These are phyloP conservation scores for Blastobasis lacticolella DNA, from an alignment of 2,888 invertebrate genomes.

Conservation along the genomic window DNA sequence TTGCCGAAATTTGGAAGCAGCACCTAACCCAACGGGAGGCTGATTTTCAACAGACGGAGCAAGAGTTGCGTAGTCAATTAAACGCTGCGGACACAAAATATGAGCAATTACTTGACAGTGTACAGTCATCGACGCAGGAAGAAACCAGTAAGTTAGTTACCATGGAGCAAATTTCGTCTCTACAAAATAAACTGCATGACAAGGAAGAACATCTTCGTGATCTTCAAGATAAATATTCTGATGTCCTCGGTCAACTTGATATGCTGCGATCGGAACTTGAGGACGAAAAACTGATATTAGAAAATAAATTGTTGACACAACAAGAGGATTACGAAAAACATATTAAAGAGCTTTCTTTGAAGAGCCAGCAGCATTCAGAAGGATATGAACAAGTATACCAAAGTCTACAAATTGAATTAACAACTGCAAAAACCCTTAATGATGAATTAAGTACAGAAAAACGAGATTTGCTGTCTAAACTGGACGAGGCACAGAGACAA, in stretches of 20 bases:
- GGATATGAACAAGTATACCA: slow-evolving; percentile 31
- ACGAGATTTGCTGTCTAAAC: slow-evolving; percentile 28
- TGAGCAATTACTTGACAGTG: slow-evolving; percentile 57
- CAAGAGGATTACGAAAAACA: slow-evolving; percentile 63
- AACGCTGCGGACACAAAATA: slow-evolving; percentile 62
- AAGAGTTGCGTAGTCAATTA: slow-evolving; percentile 67
- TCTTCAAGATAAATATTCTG: slow-evolving; percentile 57
- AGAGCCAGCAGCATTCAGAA: slow-evolving; percentile 29
- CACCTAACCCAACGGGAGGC: slow-evolving; percentile 78
- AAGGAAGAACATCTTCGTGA: slow-evolving; percentile 56
- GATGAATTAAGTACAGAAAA: slow-evolving; percentile 35
- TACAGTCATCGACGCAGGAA: slow-evolving; percentile 61
- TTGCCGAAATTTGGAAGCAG: slow-evolving; percentile 81
- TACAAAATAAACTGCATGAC: slow-evolving; percentile 60
- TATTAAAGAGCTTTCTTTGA: slow-evolving; percentile 38
- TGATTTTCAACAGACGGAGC: slow-evolving; percentile 73
- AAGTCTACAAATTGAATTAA: slow-evolving; percentile 38
- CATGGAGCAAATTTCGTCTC: slow-evolving; percentile 51
- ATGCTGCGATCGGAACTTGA: slow-evolving; percentile 61
- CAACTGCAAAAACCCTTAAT: slow-evolving; percentile 29
- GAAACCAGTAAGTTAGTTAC: slow-evolving; percentile 58
- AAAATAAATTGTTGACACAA: slow-evolving; percentile 54
- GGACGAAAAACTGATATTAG: slow-evolving; percentile 57
- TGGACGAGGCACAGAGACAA: slow-evolving; percentile 31
- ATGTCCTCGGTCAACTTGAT: slow-evolving; percentile 52